Evolutionary conservation across 2,888 invertebrate species (phyloP), one percentile per base, ranked within the genome.

Genomic region (Polia nebulosa): DNA sequence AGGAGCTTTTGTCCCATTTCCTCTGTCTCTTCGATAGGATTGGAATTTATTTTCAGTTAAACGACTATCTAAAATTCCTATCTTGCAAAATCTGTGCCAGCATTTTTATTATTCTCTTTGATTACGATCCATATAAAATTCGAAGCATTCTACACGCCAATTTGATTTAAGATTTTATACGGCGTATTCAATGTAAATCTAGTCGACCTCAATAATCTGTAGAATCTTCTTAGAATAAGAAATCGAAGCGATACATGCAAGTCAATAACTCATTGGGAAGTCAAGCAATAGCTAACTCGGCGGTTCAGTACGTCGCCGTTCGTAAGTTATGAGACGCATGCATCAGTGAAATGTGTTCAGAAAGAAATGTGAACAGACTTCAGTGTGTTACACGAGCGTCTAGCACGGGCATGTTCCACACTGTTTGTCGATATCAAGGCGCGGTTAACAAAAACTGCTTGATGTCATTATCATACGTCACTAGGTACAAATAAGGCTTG

Each of bases 311-410:
- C 72, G 64, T 76, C 76, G 59, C 64, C 64, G 62, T 73, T 55
- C 49, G 52, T 83, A 86, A 87, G 80, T 85, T 86, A 83, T 83
- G 86, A 84, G 81, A 84, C 82, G 80, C 72, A 76, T 82, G 81
- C 80, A 78, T 81, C 78, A 86, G 79, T 76, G 44, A 70, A 78
- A 79, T 79, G 76, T 79, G 70, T 78, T 83, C 71, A 73, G 73
- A 72, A 72, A 72, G 64, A 63, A n/a, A n/a, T n/a, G 53, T 59
- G 62, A 81, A 45, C 69, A 76, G 63, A 68, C 71, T 68, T 62
- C 41, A 65, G 69, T 67, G 59, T 41, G 41, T 32, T 44, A 20
- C 51, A 20, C 7, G 7, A 41, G 17, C n/a, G 7, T 8, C 4
- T 2, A 44, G 49, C 36, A 59, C 47, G 22, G 41, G 59, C 41